phyloP scores from a whole-genome alignment of 2,113 vertebrate species.

The Cynopterus brachyotis region DNA sequence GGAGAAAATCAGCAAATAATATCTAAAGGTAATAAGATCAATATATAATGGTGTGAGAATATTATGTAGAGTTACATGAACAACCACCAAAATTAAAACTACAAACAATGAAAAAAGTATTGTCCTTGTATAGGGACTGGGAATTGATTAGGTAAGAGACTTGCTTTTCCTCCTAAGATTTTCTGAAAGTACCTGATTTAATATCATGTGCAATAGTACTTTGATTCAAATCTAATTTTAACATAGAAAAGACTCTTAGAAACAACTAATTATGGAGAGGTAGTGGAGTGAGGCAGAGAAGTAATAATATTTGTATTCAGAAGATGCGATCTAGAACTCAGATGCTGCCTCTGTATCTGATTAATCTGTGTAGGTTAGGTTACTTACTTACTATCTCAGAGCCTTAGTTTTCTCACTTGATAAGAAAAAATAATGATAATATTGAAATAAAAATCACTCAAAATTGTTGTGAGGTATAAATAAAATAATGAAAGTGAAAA shows the following conservation, averaged over 20 bases:
- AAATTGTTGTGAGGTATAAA: background rate
- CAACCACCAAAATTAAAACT: background rate
- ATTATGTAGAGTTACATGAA: background rate
- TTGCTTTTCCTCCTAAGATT: background rate
- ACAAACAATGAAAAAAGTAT: background rate
- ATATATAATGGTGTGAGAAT: background rate
- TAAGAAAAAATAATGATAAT: background rate
- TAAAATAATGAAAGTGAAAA: conserved; percentile 2
- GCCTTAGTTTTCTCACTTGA: background rate
- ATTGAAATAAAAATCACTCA: background rate
- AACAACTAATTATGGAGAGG: background rate
- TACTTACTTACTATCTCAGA: background rate
- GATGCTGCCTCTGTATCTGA: background rate
- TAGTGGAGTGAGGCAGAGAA: background rate
- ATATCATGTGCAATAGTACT: background rate
- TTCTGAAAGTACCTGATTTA: background rate
- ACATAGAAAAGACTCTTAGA: background rate
- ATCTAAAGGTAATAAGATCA: background rate
- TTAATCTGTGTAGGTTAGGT: background rate
- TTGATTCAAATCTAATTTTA: conserved; percentile 26
- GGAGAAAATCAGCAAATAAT: conserved; percentile 2
- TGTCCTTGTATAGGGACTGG: background rate
- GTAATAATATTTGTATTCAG: background rate
- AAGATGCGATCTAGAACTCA: background rate
- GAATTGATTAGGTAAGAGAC: background rate